Evolutionary conservation across 2,797 vertebrate genomes (phyloP).

Genomic region (Alosa sapidissima): DNA sequence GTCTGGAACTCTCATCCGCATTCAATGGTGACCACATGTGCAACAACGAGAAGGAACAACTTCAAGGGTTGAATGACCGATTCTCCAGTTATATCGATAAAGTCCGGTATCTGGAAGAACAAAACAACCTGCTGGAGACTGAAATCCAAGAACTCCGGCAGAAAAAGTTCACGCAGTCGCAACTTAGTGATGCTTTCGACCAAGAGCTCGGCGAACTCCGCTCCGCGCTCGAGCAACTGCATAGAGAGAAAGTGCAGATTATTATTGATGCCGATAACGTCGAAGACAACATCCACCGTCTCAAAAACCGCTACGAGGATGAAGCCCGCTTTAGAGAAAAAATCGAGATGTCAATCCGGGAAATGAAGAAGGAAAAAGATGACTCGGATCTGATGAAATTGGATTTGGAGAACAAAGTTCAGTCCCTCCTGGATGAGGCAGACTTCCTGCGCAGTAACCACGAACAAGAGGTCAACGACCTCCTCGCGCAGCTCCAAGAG

Average conservation of each 20-base stretch:
- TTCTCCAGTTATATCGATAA: conserved; percentile 87
- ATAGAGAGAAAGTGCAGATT: conserved; percentile 81
- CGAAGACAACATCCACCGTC: conserved; percentile 82
- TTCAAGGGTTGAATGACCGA: conserved; percentile 84
- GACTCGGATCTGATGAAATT: conserved; percentile 74
- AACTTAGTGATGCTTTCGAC: conserved; percentile 79
- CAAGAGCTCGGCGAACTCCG: conserved; percentile 82
- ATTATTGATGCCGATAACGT: conserved; percentile 82
- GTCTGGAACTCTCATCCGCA: conserved; percentile 77
- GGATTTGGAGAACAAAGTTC: conserved; percentile 84
- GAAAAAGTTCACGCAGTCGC: conserved; percentile 74
- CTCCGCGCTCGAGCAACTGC: conserved; percentile 74
- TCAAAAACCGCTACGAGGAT: conserved; percentile 81
- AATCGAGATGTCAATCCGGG: conserved; percentile 75
- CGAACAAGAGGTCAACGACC: conserved; percentile 82
- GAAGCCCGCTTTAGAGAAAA: conserved; percentile 79
- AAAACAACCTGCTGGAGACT: conserved; percentile 81
- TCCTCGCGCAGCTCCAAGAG: conserved; percentile 83
- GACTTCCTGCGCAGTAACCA: conserved; percentile 81
- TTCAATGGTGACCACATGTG: conserved; percentile 80
- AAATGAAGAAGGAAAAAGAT: conserved; percentile 80
- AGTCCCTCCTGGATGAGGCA: conserved; percentile 82
- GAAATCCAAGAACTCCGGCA: conserved; percentile 81
- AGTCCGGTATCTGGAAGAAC: conserved; percentile 84
- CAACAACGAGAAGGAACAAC: conserved; percentile 84